Percentiles rank a stretch among this genome's conserved stretches.
phyloP scores from a whole-genome alignment of 1,140 invertebrate species.

The Drosophila virilis region DNA sequence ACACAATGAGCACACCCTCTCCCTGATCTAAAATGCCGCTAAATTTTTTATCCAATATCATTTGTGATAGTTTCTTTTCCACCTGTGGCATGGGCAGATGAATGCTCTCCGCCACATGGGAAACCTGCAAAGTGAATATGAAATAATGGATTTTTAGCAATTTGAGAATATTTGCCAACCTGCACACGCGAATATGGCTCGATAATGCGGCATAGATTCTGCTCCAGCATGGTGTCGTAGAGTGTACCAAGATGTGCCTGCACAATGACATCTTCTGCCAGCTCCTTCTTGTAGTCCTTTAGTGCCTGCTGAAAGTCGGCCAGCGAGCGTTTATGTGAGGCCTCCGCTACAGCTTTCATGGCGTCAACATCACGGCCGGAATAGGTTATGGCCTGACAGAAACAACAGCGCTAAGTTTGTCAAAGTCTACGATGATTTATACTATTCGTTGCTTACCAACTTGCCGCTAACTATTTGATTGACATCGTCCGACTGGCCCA shows the following conservation, averaged over 20 bases:
- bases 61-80: conserved; percentile 99
- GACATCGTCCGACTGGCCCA: conserved; percentile 98
- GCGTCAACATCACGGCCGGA: conserved; percentile 97
- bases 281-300: conserved; percentile 93
- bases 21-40: conserved; percentile 99
- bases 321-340: conserved; percentile 97
- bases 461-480: conserved; percentile 98
- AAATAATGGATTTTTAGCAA: not conserved
- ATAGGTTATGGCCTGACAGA: conserved; percentile 93
- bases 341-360: conserved; percentile 98
- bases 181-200: conserved; percentile 99
- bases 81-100: conserved; percentile 95
- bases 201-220: conserved; percentile 99
- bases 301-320: conserved; percentile 97
- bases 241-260: conserved; percentile 97
- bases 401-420: not conserved
- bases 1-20: conserved; percentile 97
- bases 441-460: conserved; percentile 85
- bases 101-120: conserved; percentile 93
- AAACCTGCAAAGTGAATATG: conserved; percentile 86
- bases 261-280: conserved; percentile 98
- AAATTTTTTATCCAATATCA: conserved; percentile 99
- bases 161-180: conserved; percentile 86
- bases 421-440: not conserved
- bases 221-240: conserved; percentile 99